Evolutionary conservation across 92 coral and sea anemone species (phyloP), one percentile per base, ranked within the genome.

Genomic region (Blastomussa wellsi): DNA sequence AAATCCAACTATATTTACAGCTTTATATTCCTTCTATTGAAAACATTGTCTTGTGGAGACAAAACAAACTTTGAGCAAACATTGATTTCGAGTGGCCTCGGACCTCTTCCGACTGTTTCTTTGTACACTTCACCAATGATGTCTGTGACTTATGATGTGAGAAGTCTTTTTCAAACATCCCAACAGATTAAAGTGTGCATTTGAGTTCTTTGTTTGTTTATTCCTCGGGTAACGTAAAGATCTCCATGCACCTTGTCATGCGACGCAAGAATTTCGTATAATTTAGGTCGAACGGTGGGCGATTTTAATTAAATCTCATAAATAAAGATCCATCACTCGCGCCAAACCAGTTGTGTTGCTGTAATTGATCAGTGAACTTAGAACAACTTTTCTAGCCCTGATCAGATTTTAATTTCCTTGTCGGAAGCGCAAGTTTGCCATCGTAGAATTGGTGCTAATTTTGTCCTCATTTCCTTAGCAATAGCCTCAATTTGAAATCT

Each of bases 221-320:
- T 79, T 64, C 17, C 74, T 80, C 31, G 47, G 62, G 37, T 67
- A 19, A 80, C 31, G 62, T 8, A 42, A 19, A 65, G 14, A 67
- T 64, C 42, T 28, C 74, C 31, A 31, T 59, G 71, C 5, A 2
- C 26, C 14, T 36, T 62, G 71, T 37, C 38, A 36, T 62, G 57
- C 74, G 49, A 57, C 14, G 68, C 38, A 79, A 57, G 55, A 79
- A 41, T 65, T n/a, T 53, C 22, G 41, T 35, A 31, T 32, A 77
- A 26, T 52, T 79, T 39, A 79, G 38, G 49, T 13, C 49, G 47
- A 24, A 67, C 36, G 9, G 84, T 16, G 17, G 84, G 75, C 24
- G 84, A 80, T 65, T 80, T 80, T 80, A 66, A 80, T 80, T 80
- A 80, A 65, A 66, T 16, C 75, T 80, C 74, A 80, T 79, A 79